phyloP scores from a whole-genome alignment of 2,797 vertebrate genomes.

The Ambastaia sidthimunki region DNA sequence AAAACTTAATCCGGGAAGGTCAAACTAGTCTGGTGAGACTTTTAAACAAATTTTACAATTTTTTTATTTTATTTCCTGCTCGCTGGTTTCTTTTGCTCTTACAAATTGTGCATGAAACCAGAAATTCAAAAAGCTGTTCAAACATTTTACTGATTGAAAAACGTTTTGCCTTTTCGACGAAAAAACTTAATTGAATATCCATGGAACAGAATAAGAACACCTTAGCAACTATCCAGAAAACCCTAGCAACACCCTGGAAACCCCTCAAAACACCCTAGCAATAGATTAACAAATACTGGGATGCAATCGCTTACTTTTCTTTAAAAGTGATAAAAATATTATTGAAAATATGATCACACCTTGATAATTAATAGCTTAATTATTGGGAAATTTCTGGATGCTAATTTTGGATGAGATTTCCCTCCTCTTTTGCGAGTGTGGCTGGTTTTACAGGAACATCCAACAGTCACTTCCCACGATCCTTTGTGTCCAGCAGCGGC shows the following conservation, averaged over 20 bases:
- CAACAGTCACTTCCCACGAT: constrained; percentile 59
- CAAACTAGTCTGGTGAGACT: not conserved
- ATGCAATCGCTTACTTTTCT: not conserved
- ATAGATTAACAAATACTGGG: not conserved
- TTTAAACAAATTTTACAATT: not conserved
- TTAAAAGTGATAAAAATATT: not conserved
- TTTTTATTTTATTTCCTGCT: too few relatives aligned
- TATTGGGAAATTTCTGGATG: constrained; percentile 14
- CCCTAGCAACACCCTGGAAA: not conserved
- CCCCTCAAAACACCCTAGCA: not conserved
- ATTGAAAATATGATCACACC: not conserved
- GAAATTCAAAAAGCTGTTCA: too few relatives aligned
- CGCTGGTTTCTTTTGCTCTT: too few relatives aligned
- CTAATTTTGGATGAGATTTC: constrained; percentile 34
- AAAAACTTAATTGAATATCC: too few relatives aligned
- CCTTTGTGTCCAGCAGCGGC: constrained; percentile 51
- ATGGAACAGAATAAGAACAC: not conserved
- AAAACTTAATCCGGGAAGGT: not conserved
- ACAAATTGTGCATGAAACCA: too few relatives aligned
- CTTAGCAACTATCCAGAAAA: not conserved
- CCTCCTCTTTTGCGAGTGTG: constrained; percentile 20
- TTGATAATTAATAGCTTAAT: not conserved
- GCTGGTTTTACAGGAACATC: constrained; percentile 68
- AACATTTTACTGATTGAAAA: too few relatives aligned
- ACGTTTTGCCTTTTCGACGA: too few relatives aligned